A percentile compares a stretch with the other conserved stretches of the same genome.
These are phyloP conservation scores for Augiades crinisus DNA, from an alignment of 2,888 invertebrate species.

Conservation along the genomic window DNA sequence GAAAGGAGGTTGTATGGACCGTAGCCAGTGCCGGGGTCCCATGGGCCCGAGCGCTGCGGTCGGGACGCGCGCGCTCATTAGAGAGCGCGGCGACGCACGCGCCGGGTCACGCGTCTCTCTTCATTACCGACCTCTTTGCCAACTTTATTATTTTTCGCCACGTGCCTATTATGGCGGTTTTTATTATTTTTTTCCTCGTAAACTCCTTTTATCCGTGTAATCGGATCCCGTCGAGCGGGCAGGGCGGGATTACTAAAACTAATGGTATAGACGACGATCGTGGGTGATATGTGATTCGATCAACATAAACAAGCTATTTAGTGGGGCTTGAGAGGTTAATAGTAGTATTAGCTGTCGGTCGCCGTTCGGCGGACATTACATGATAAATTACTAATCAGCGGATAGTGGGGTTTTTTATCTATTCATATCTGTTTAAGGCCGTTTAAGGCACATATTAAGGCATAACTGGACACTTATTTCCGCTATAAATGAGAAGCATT, in stretches of 20 bases:
- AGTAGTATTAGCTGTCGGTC: conserved; percentile 42
- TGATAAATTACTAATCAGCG: neutral
- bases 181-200: conserved; percentile 49
- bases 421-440: no score
- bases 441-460: no score
- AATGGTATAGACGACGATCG: conserved; percentile 45
- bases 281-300: conserved; percentile 68
- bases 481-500: no score
- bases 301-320: conserved; percentile 69
- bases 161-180: conserved; percentile 67
- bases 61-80: conserved; percentile 45
- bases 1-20: neutral
- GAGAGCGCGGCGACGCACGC: conserved; percentile 43
- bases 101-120: conserved; percentile 56
- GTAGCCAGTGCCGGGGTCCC: neutral
- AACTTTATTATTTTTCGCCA: conserved; percentile 74
- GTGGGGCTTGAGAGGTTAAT: conserved; percentile 54
- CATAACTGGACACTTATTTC: no score
- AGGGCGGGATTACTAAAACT: conserved; percentile 45
- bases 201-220: conserved; percentile 54
- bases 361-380: conserved; percentile 25
- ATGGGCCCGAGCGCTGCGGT: conserved; percentile 37
- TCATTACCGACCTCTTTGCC: conserved; percentile 66
- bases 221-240: conserved; percentile 54
- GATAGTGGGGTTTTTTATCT: neutral